Percentiles rank a stretch among this genome's conserved stretches.
phyloP scores from a whole-genome alignment of 2,888 invertebrate species.

The Flexamia atlantica region DNA sequence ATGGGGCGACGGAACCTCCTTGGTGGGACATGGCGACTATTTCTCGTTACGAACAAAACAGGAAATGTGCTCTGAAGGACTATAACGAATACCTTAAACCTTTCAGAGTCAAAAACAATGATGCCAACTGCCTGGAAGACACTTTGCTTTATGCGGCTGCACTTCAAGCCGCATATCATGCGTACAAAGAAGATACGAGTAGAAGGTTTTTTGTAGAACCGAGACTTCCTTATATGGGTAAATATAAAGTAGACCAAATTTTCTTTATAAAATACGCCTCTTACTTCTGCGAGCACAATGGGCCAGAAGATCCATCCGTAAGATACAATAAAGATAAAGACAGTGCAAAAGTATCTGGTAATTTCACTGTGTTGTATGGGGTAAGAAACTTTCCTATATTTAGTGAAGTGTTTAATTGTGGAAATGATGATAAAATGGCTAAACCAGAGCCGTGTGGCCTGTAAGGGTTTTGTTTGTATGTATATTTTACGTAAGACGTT shows the following conservation, averaged over 20 bases:
- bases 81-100: slow-evolving; percentile 4
- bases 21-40: neutral
- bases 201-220: neutral
- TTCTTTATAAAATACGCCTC: slow-evolving; percentile 6
- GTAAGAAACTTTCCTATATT: neutral
- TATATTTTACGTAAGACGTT: no score
- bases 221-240: neutral
- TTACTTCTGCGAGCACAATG: neutral
- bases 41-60: neutral
- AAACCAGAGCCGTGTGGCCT: neutral
- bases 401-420: slow-evolving; percentile 1
- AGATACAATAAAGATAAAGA: neutral
- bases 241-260: neutral
- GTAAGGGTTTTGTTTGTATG: no score
- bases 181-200: neutral
- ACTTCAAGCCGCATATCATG: neutral
- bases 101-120: neutral
- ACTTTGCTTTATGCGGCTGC: neutral
- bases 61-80: neutral
- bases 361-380: neutral
- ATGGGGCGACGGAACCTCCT: no score
- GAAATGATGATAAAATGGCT: neutral
- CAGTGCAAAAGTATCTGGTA: neutral
- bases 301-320: neutral
- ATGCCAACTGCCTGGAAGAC: neutral